Evolutionary conservation across 2,113 vertebrate genomes (phyloP).

Genomic region (Corythornis madagascariensis): DNA sequence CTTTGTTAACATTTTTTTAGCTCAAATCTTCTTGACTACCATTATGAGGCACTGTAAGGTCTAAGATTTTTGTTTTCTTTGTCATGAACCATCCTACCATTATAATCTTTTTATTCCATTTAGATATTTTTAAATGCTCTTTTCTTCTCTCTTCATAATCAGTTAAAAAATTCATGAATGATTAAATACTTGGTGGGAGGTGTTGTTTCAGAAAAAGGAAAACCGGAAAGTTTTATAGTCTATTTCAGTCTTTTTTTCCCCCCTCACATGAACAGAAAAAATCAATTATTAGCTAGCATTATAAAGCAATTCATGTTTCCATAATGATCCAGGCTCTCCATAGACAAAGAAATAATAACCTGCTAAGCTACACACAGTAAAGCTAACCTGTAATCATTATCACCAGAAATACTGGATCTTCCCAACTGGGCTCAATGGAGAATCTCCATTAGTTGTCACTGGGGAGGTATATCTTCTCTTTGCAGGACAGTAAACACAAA

Average conservation of each 20-base stretch:
- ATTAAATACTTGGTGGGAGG: not conserved
- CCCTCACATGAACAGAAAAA: constrained; percentile 10
- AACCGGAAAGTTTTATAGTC: not conserved
- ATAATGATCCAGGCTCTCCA: not conserved
- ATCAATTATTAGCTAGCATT: not conserved
- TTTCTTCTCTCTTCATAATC: not conserved
- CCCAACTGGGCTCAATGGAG: not conserved
- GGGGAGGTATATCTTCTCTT: not conserved
- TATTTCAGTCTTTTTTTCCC: not conserved
- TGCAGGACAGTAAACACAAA: not conserved
- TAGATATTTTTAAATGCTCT: not conserved
- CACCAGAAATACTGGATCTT: not conserved
- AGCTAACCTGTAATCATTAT: not conserved
- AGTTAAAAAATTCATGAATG: not conserved
- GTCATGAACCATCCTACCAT: not conserved
- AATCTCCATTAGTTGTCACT: not conserved
- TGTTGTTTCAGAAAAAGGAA: not conserved
- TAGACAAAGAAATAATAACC: not conserved
- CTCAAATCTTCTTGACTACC: not conserved
- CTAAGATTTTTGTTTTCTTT: not conserved
- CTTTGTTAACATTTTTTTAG: not conserved
- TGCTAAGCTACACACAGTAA: not conserved
- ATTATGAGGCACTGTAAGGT: not conserved
- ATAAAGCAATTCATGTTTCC: not conserved
- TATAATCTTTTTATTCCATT: not conserved